Evolutionary conservation across 2,113 vertebrate species (phyloP).

Genomic region (Lanius collurio): DNA sequence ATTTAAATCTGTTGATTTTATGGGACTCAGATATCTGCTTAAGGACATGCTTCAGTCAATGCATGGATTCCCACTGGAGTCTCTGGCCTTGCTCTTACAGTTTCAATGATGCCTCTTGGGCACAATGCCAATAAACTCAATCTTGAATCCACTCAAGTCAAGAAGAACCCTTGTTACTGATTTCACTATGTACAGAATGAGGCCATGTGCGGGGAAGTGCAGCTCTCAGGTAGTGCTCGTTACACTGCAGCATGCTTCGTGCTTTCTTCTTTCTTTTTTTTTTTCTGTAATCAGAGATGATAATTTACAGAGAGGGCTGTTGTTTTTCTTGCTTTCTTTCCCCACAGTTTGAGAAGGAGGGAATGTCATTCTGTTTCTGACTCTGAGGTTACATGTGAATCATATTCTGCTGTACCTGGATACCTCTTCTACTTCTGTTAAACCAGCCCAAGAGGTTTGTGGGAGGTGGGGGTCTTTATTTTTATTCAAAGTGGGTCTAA

Average conservation of each 20-base stretch:
- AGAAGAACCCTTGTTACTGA: conserved; percentile 45
- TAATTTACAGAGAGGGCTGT: neutral
- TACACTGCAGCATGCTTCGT: neutral
- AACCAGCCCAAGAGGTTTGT: neutral
- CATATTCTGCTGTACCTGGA: neutral
- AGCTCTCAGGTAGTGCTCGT: neutral
- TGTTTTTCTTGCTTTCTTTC: neutral
- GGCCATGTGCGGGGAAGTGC: neutral
- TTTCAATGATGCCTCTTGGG: conserved; percentile 37
- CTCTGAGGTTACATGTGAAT: neutral
- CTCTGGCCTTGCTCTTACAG: neutral
- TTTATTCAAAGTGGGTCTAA: neutral
- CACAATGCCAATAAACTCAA: neutral
- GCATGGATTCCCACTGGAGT: conserved; percentile 22
- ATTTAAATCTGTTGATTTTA: conserved; percentile 39
- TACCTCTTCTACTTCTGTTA: neutral
- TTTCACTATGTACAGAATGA: conserved; percentile 34
- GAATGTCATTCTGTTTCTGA: neutral
- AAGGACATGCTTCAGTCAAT: conserved; percentile 29
- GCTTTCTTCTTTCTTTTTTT: neutral
- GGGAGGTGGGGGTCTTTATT: neutral
- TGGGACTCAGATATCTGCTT: conserved; percentile 8
- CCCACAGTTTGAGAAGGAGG: neutral
- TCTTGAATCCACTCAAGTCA: conserved; percentile 44
- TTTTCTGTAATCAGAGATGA: neutral